These are phyloP conservation scores for Biston stratarius DNA, from an alignment of 2,888 invertebrate species.

Conservation along the genomic window DNA sequence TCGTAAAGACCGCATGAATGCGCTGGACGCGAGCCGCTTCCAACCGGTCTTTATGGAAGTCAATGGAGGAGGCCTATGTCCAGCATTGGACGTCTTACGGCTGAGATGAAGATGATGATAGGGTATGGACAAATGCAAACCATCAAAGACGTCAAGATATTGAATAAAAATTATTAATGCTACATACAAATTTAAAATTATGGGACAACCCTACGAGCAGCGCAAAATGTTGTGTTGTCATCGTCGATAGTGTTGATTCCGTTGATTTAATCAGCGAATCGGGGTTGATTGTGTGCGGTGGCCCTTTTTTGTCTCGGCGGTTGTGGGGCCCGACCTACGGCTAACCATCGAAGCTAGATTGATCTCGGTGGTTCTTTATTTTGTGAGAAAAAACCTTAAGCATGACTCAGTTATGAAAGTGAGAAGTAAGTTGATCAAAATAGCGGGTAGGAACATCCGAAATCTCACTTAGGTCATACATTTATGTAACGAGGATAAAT, in stretches of 20 bases:
- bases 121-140: neutral
- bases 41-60: too few species aligned
- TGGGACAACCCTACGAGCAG: constrained; percentile 16
- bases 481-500: too few species aligned
- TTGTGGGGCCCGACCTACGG: constrained; percentile 13
- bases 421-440: too few species aligned
- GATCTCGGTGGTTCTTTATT: neutral
- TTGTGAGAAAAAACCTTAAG: neutral
- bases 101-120: too few species aligned
- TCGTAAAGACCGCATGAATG: too few species aligned
- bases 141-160: neutral
- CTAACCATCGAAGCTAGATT: too few species aligned
- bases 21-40: too few species aligned
- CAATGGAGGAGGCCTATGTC: too few species aligned
- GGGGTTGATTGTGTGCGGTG: constrained; percentile 32
- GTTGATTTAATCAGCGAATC: constrained; percentile 38
- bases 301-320: constrained; percentile 28
- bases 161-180: neutral
- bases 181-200: neutral
- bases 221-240: constrained; percentile 35
- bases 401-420: too few species aligned
- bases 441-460: too few species aligned
- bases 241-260: constrained; percentile 28
- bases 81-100: too few species aligned
- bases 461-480: too few species aligned